Base-by-base conservation (phyloP, 1,140 invertebrate genomes). In the Sitodiplosis mosellana region DNA sequence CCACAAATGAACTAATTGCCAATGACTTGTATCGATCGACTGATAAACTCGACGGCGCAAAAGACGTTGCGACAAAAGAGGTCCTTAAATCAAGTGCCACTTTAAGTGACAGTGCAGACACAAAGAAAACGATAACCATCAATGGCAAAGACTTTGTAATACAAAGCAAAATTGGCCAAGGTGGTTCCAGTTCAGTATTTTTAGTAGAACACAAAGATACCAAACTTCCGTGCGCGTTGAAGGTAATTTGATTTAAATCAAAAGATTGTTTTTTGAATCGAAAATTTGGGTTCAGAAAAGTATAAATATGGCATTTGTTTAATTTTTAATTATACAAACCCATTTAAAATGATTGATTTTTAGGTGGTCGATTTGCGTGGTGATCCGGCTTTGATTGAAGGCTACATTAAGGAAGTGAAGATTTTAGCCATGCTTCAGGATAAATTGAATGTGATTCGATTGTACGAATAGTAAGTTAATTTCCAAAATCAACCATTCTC, bases 351-450 rank as follows among this genome's bases (percentile, higher is more conserved):
- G 3, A 38, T 38, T 42, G 15, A 42, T 18, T 51, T 50, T 15
- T 34, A 54, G 53, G 46, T 64, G 57, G 82, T 87, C 2, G 74
- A 83, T 57, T 67, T 93, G 47, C 69, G 70, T 14, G 75, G 83
- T 33, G 83, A 89, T 64, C 72, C 77, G 17, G 65, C 74, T 2
- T 70, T 81, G 41, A 74, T 79, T 1, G 68, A 81, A 53, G 83
- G 84, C 6, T 97, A 88, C 64, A 69, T 88, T 27, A 92, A 96
- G 63, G 94, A 98, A 72, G 87, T 95, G 36, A 70, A 78, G 50
- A 69, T 95, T 50, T 68, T 40, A n/a, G 63, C 78, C 44, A 78
- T 80, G 58, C 70, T 98, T 34, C 88, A 93, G 65, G 77, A 79
- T 42, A 83, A 83, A 51, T 71, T 80, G 41, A 72, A 76, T 53